Conservation (phyloP, 2,797 vertebrate species). For the Syngnathus acus region DNA sequence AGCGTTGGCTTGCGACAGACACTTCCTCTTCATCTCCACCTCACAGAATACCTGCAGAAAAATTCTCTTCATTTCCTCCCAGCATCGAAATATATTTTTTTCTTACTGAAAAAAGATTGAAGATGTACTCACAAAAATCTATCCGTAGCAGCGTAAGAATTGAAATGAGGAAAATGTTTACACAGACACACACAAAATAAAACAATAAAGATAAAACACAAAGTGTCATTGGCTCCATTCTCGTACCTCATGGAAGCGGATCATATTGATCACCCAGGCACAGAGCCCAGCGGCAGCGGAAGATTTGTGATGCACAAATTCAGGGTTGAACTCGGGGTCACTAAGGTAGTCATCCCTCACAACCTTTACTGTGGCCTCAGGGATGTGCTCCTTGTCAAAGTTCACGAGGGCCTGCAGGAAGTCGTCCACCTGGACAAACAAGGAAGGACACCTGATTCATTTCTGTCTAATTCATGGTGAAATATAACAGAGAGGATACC, state of each 20-base stretch:
- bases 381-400: slow-evolving; percentile 76
- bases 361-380: slow-evolving; percentile 63
- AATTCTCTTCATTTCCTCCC: neutral
- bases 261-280: slow-evolving; percentile 73
- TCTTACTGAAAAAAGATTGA: neutral
- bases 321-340: slow-evolving; percentile 75
- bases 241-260: slow-evolving; percentile 69
- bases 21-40: slow-evolving; percentile 70
- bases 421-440: slow-evolving; percentile 57
- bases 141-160: slow-evolving; percentile 55
- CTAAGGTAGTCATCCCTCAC: slow-evolving; percentile 69
- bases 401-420: slow-evolving; percentile 72
- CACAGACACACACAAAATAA: too few relatives aligned
- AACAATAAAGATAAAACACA: neutral
- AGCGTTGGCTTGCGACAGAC: slow-evolving; percentile 69
- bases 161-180: slow-evolving; percentile 50
- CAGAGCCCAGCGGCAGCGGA: slow-evolving; percentile 69
- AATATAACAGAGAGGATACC: neutral
- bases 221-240: neutral
- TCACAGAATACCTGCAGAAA: slow-evolving; percentile 63
- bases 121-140: slow-evolving; percentile 76
- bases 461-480: neutral
- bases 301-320: slow-evolving; percentile 75
- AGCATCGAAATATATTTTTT: neutral
- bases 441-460: neutral